A percentile compares a stretch with the other conserved stretches of the same genome.
Conservation (phyloP, 1,140 invertebrate genomes). For the Lysiphlebus fabarum region DNA sequence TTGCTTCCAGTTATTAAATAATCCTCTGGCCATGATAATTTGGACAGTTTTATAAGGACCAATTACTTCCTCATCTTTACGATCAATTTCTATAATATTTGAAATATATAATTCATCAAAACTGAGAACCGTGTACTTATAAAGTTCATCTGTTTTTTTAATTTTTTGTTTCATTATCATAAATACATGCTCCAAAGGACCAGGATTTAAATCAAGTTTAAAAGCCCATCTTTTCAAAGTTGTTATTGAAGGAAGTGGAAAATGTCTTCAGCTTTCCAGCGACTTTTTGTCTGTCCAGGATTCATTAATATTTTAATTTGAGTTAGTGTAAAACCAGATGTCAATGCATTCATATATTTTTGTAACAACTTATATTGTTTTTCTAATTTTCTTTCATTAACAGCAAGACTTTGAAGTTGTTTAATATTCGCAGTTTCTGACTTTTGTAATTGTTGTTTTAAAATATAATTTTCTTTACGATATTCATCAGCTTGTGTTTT, state of each 20-base stretch:
- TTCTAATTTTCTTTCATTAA: no score
- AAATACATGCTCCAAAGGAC: conserved; percentile 19
- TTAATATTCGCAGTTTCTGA: no score
- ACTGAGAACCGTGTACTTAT: conserved; percentile 21
- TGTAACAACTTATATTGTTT: no score
- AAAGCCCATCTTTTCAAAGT: conserved; percentile 25
- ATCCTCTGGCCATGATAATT: conserved; percentile 24
- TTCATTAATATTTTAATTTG: conserved; percentile 17
- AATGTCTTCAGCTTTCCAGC: conserved; percentile 27
- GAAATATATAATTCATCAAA: conserved; percentile 29
- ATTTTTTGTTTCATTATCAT: conserved; percentile 22
- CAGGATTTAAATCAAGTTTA: conserved; percentile 18
- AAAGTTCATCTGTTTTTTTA: conserved; percentile 1
- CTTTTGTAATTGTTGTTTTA: no score
- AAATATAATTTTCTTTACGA: no score
- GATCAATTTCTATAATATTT: conserved; percentile 18
- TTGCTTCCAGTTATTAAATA: conserved; percentile 42
- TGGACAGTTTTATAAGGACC: conserved; percentile 20
- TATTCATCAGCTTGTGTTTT: no score
- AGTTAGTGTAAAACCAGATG: conserved; percentile 9
- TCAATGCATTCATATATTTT: no score
- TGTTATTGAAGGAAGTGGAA: conserved; percentile 23
- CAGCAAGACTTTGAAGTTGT: no score
- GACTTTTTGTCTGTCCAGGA: conserved; percentile 4
- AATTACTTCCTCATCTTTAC: conserved; percentile 17